Percentiles rank a stretch among this genome's conserved stretches.
phyloP scores from a whole-genome alignment of 2,888 invertebrate genomes.

The Drosophila diplacantha region DNA sequence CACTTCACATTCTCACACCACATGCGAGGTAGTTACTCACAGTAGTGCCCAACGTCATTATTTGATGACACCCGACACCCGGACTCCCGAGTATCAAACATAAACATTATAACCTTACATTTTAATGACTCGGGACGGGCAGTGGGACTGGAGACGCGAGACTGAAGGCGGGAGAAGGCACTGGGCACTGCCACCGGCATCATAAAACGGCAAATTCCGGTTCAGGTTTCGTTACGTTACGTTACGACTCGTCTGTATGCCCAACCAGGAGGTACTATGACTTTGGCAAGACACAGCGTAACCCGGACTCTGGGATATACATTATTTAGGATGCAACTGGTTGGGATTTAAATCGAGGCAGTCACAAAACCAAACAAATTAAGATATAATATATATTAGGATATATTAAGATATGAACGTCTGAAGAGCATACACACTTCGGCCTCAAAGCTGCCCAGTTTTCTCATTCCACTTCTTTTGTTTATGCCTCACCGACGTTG shows the following conservation, averaged over 20 bases:
- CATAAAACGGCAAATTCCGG: constrained; percentile 15
- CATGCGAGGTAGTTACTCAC: not conserved
- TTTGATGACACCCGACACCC: constrained; percentile 19
- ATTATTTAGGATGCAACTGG: not conserved
- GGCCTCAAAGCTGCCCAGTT: not conserved
- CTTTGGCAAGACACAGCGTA: not conserved
- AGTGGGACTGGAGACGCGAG: not conserved
- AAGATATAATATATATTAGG: too few relatives aligned
- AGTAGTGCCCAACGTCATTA: constrained; percentile 15
- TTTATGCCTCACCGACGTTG: not conserved
- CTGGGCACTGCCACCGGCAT: constrained; percentile 2
- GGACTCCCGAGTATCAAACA: constrained; percentile 7
- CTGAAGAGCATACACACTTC: not conserved
- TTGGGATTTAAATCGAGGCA: too few relatives aligned
- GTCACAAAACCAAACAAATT: too few relatives aligned
- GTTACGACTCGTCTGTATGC: not conserved
- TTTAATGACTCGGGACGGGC: constrained; percentile 24
- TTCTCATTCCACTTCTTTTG: constrained; percentile 3
- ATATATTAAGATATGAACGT: not conserved
- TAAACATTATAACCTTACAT: constrained; percentile 24
- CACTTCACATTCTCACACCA: constrained; percentile 2
- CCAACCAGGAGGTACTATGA: not conserved
- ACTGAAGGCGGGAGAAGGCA: not conserved
- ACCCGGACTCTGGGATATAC: not conserved
- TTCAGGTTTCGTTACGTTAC: constrained; percentile 13